Base-by-base conservation (phyloP, 2,113 vertebrate genomes). In the Sander vitreus region DNA sequence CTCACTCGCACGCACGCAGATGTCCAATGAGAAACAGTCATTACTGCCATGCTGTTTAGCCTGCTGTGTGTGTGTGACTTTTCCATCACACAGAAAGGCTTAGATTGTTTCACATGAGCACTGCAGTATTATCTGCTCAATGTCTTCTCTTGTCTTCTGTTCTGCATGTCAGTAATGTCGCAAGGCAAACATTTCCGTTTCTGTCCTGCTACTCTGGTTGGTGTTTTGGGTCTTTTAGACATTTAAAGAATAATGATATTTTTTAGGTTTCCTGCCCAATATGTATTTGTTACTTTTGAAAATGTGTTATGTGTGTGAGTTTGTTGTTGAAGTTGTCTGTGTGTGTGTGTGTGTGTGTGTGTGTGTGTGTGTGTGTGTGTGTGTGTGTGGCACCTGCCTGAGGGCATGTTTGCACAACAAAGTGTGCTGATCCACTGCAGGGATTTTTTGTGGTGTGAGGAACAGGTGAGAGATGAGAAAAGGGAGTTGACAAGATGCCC, bases 401-500 rank as follows among this genome's bases (percentile, higher is more conserved):
- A 82, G 89, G 92, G 91, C 85, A 85, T 70, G 87, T 91, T 90
- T 83, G 85, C 86, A 87, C 68, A 83, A 81, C 74, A 30, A 11
- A 21, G 48, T 27, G 88, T 80, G 74, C 72, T 63, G 90, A 90
- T 79, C 77, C 84, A 81, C 82, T 83, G 90, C 85, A 76, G 83
- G 82, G 73, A 43, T 84, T 77, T 84, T 76, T 85, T 67, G 57
- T 80, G 73, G 91, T 68, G 84, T 73, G 74, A 90, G 83, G 84
- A 91, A 79, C 86, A 88, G 88, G 92, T 92, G 90, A 92, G 87
- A 86, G 80, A 88, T 25, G 39, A 84, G 76, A 81, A 83, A 81
- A 76, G 57, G 54, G 75, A 88, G 85, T 66, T 33, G 62, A 92
- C 82, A 80, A 87, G 83, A 79, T 71, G 80, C 79, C 76, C 57